phyloP scores from a whole-genome alignment of 2,888 invertebrate species.

The Andrena haemorrhoa region DNA sequence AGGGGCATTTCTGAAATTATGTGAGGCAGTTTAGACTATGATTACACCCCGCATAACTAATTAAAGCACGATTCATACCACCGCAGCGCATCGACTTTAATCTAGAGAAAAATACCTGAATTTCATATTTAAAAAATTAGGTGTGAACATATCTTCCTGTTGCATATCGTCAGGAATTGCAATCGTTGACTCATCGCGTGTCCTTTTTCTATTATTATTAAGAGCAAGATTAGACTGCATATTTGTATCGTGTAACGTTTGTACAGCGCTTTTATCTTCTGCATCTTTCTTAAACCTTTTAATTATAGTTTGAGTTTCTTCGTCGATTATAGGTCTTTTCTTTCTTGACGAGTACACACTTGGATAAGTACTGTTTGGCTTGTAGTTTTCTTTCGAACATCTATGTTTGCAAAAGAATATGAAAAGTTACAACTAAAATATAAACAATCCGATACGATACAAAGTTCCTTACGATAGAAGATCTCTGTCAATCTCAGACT shows the following conservation, averaged over 20 bases:
- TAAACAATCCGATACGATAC: background rate
- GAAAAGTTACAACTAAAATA: slow-evolving; percentile 1
- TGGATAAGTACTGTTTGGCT: background rate
- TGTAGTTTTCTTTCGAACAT: slow-evolving; percentile 39
- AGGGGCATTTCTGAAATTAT: slow-evolving; percentile 44
- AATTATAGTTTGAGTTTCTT: slow-evolving; percentile 54
- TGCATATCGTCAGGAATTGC: slow-evolving; percentile 12
- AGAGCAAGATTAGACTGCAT: background rate
- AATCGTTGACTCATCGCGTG: background rate
- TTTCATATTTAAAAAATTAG: slow-evolving; percentile 21
- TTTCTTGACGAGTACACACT: slow-evolving; percentile 17
- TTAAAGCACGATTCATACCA: background rate
- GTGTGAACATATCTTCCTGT: slow-evolving; percentile 6
- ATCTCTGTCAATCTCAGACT: slow-evolving; percentile 41
- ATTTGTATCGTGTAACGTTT: slow-evolving; percentile 3
- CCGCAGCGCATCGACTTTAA: background rate
- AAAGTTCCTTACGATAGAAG: slow-evolving; percentile 43
- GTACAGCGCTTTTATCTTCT: background rate
- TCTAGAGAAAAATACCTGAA: slow-evolving; percentile 40
- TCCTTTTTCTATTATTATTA: background rate
- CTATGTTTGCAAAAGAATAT: slow-evolving; percentile 34
- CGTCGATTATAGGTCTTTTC: slow-evolving; percentile 42
- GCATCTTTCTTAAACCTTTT: slow-evolving; percentile 59
- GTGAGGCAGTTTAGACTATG: background rate
- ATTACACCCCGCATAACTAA: background rate